Base-by-base conservation (phyloP, 1,140 invertebrate genomes). In the Cotesia vestalis region DNA sequence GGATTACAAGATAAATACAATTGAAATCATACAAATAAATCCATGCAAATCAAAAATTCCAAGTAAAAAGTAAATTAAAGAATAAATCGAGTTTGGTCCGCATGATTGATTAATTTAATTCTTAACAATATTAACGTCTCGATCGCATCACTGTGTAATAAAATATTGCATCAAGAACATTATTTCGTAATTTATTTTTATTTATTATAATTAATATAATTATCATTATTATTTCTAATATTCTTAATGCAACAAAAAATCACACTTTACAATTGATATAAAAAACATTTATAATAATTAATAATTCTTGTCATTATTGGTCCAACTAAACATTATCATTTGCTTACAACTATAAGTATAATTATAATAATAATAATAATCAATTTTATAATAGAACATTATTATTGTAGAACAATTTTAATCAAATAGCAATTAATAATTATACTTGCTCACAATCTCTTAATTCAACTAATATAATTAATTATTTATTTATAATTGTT, bases 381-480 rank as follows among this genome's bases (percentile, higher is more conserved):
- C 68, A 77, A 79, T 80, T 80, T 75, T 73, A 80, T 76, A 75
- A 74, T 77, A 75, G 81, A 79, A 81, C 79, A 78, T 78, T 78
- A 79, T 82, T 82, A 83, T 70, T 77, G 66, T 80, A 75, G 36
- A 75, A 69, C 71, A 76, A 76, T 77, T 82, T 73, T 76, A 79
- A 68, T 69, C 38, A 40, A 73, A 68, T 60, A 40, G 57, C 59
- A 52, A 59, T 66, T 64, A 63, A 9, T 27, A 71, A 57, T 61
- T 51, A 51, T 69, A 73, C 74, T 71, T 69, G 57, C 68, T 78
- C 75, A 78, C 75, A 78, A 35, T 61, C 70, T 40, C 40, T 46
- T 46, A 73, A 64, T 46, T 40, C 5, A 46, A 46, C 40, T 46
- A 46, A 46, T 46, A 46, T 70, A 14, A 55, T 70, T 71, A 63